Percentiles rank a stretch among this genome's conserved stretches.
phyloP scores from a whole-genome alignment of 64 coral and sea anemone genomes.

The Pocillopora verrucosa region DNA sequence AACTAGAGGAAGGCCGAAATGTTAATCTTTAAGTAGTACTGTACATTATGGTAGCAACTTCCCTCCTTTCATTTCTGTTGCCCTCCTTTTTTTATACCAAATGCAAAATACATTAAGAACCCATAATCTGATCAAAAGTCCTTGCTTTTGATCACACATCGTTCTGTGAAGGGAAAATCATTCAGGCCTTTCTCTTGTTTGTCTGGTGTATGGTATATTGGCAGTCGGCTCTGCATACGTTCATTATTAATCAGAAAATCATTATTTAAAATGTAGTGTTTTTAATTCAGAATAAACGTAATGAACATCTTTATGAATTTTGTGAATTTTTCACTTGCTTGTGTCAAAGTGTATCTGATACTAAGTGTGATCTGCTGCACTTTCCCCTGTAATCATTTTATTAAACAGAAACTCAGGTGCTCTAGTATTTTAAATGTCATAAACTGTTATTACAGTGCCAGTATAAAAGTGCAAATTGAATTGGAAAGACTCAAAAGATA shows the following conservation, averaged over 20 bases:
- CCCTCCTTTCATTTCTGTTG: no score
- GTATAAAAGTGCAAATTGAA: no score
- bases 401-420: no score
- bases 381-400: no score
- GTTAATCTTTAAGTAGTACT: neutral
- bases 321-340: neutral
- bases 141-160: no score
- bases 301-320: neutral
- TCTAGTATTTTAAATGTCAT: no score
- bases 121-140: no score
- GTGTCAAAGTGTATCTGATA: neutral
- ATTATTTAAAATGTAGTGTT: conserved; percentile 37
- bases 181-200: neutral
- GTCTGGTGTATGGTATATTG: neutral
- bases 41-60: neutral
- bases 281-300: conserved; percentile 36
- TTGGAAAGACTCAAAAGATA: no score
- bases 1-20: neutral
- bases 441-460: no score
- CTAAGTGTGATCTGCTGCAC: neutral
- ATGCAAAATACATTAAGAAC: no score
- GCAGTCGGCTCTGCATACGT: conserved; percentile 27
- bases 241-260: neutral
- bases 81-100: no score
- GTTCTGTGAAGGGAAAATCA: neutral